phyloP scores from a whole-genome alignment of 2,797 vertebrate species.

The Chaetodon trifasciatus region DNA sequence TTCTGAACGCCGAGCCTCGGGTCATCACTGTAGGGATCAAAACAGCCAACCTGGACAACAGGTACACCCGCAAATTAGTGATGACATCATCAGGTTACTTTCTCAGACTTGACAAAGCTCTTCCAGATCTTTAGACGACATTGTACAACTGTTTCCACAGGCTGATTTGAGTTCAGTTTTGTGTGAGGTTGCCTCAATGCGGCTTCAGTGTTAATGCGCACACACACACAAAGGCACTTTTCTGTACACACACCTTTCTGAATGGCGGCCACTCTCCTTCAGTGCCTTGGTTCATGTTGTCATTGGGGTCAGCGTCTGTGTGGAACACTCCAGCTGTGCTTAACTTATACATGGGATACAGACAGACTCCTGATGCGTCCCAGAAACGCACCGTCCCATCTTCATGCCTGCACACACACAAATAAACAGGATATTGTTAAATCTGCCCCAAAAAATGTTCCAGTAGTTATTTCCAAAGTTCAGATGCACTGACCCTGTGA shows the following conservation, averaged over 20 bases:
- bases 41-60: constrained; percentile 92
- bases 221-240: neutral
- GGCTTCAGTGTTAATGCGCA: neutral
- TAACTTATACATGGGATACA: constrained; percentile 94
- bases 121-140: neutral
- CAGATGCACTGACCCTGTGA: constrained; percentile 91
- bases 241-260: constrained; percentile 89
- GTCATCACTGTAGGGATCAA: constrained; percentile 99
- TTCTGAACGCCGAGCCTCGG: constrained; percentile 98
- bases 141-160: neutral
- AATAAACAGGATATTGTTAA: neutral
- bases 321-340: constrained; percentile 94
- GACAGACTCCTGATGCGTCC: constrained; percentile 96
- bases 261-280: constrained; percentile 98
- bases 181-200: neutral
- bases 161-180: neutral
- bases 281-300: constrained; percentile 90
- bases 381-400: constrained; percentile 97
- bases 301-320: constrained; percentile 93
- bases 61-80: neutral
- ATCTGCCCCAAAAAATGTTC: neutral
- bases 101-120: neutral
- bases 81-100: neutral
- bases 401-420: constrained; percentile 89
- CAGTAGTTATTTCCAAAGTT: neutral